These are phyloP conservation scores for Chelonia mydas DNA, from an alignment of 2,797 vertebrate species.

Conservation along the genomic window DNA sequence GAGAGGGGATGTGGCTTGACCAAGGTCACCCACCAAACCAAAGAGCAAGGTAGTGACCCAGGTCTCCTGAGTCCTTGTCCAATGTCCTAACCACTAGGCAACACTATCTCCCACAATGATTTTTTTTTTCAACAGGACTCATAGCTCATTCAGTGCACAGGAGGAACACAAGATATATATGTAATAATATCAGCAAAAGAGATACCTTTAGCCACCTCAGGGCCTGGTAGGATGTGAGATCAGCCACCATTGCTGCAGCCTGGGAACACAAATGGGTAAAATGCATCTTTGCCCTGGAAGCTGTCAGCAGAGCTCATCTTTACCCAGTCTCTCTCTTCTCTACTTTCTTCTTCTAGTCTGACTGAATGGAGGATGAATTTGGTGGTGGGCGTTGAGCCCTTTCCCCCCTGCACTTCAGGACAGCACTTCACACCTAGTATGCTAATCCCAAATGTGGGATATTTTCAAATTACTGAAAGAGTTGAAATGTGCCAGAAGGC, in stretches of 20 bases:
- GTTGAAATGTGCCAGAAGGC: background rate
- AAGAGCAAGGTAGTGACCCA: background rate
- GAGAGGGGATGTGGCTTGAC: background rate
- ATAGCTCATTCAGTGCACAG: background rate
- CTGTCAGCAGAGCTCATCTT: background rate
- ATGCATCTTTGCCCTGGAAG: accelerated
- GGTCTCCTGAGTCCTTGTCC: background rate
- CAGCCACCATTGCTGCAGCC: background rate
- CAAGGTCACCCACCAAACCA: background rate
- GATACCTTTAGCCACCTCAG: accelerated
- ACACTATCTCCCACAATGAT: accelerated
- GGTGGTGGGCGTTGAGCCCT: background rate
- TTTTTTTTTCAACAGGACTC: background rate
- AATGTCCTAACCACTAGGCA: background rate
- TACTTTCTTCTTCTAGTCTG: accelerated
- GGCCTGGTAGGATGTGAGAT: background rate
- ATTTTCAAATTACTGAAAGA: background rate
- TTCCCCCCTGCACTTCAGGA: background rate
- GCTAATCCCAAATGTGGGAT: background rate
- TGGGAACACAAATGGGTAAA: background rate
- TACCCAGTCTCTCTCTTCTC: background rate
- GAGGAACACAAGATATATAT: background rate
- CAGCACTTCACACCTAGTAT: background rate
- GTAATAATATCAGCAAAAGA: accelerated
- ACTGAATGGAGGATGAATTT: background rate